A percentile compares a stretch with the other conserved stretches of the same genome.
Evolutionary conservation across 2,888 invertebrate species (phyloP).

Genomic region (Chironomus riparius): DNA sequence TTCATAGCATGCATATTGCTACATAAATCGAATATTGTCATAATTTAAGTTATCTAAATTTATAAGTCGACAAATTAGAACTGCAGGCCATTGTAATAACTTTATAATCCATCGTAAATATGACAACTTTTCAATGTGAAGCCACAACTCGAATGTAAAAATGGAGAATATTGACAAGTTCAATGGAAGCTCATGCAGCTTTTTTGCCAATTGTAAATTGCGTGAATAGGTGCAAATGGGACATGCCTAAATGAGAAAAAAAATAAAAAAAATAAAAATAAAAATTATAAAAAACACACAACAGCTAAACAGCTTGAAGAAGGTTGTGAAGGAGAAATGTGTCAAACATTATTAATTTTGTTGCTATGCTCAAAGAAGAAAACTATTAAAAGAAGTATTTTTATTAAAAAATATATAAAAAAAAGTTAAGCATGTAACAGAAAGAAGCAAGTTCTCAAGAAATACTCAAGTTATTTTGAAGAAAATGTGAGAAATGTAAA

Average conservation of each 20-base stretch:
- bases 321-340: not conserved
- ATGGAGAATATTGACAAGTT: conserved; percentile 34
- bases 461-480: too few species aligned
- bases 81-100: conserved; percentile 39
- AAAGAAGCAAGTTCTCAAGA: too few species aligned
- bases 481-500: too few species aligned
- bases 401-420: too few species aligned
- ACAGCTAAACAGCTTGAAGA: not conserved
- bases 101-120: conserved; percentile 38
- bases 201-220: conserved; percentile 33
- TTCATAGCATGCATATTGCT: conserved; percentile 31
- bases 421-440: too few species aligned
- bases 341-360: too few species aligned
- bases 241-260: conserved; percentile 37
- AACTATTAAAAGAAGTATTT: too few species aligned
- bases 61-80: conserved; percentile 38
- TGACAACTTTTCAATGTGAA: conserved; percentile 36
- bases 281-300: conserved; percentile 7
- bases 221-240: conserved; percentile 36
- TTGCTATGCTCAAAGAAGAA: too few species aligned
- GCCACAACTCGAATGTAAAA: conserved; percentile 37
- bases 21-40: conserved; percentile 35
- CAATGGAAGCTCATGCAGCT: conserved; percentile 39
- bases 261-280: conserved; percentile 31
- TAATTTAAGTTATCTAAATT: conserved; percentile 32